These are phyloP conservation scores for Paedocypris micromegethes DNA, from an alignment of 2,797 vertebrate genomes.

Conservation along the genomic window DNA sequence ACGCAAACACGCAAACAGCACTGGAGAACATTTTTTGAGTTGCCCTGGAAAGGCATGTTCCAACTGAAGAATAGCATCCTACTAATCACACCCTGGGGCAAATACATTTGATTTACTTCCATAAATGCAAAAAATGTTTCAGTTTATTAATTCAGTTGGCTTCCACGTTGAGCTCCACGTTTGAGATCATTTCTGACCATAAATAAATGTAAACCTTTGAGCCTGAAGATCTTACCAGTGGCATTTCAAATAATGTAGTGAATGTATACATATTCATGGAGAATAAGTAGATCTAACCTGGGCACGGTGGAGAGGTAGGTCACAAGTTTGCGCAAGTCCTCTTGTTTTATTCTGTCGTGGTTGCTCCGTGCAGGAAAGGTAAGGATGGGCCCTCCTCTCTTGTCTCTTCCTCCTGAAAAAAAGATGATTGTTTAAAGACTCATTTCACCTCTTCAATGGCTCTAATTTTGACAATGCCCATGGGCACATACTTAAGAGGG, in stretches of 20 bases:
- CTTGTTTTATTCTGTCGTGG: constrained; percentile 98
- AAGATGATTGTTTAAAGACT: constrained; percentile 7
- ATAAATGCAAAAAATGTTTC: too few relatives aligned
- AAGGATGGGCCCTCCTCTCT: constrained; percentile 93
- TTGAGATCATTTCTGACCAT: too few relatives aligned
- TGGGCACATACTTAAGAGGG: not conserved
- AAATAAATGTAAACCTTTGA: too few relatives aligned
- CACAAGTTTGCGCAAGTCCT: constrained; percentile 92
- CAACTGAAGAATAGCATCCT: too few relatives aligned
- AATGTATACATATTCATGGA: constrained; percentile 31
- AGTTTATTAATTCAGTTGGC: too few relatives aligned
- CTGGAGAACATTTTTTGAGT: not conserved
- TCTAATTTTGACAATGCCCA: constrained; percentile 25
- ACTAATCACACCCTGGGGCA: too few relatives aligned
- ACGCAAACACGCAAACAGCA: not conserved
- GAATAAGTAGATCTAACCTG: constrained; percentile 67
- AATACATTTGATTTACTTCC: too few relatives aligned
- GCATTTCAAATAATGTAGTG: not conserved
- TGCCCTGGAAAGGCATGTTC: not conserved
- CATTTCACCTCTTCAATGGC: constrained; percentile 19
- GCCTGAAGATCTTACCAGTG: not conserved
- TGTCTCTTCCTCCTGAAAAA: constrained; percentile 88
- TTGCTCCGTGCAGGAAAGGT: constrained; percentile 97
- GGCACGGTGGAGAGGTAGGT: constrained; percentile 94
- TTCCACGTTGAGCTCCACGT: too few relatives aligned